Base-by-base conservation (phyloP, 2,888 invertebrate genomes). In the Xestia sexstrigata region DNA sequence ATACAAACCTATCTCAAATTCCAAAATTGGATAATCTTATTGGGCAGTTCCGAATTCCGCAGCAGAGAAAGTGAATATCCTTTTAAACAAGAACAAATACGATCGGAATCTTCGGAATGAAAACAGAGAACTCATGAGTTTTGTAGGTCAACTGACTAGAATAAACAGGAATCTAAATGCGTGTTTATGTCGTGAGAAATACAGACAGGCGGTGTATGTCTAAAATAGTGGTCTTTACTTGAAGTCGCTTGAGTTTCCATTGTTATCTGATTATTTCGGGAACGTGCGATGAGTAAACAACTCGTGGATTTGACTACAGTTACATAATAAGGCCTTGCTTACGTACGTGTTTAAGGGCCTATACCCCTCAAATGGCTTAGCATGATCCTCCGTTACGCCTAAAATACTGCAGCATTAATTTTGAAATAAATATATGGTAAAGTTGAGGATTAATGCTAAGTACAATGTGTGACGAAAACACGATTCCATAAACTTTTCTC, bases 151-250 rank as follows among this genome's bases (percentile, higher is more conserved):
- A 76, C 78, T 60, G 78, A 79, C 87, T 76, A 77, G 79, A 88
- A 87, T 88, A 87, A 79, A 85, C 83, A 79, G 85, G 75, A 78
- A 80, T 88, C 79, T 87, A 87, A 87, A 87, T 80, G 81, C 81
- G 76, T 75, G 78, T 82, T 74, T 77, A 87, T 81, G 87, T 88
- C 79, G 72, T 70, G 88, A 78, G 81, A 88, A 88, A 88, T 88
- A 83, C 84, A 80, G 76, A 75, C 85, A 76, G 70, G 65, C 78
- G 58, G 66, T 76, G 73, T 71, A 86, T 70, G 87, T 88, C 79
- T 87, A 84, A 88, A 87, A 87, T 80, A 82, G 85, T 78, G 60
- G 63, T 65, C 47, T 81, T 62, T 71, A 84, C 82, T 84, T 78
- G 73, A 74, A 11, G 67, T 45, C n/a, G 63, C 81, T 76, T 84